Base-by-base conservation (phyloP, 30 jellyfish, hydroid and myxozoan species). In the Pelagia noctiluca region DNA sequence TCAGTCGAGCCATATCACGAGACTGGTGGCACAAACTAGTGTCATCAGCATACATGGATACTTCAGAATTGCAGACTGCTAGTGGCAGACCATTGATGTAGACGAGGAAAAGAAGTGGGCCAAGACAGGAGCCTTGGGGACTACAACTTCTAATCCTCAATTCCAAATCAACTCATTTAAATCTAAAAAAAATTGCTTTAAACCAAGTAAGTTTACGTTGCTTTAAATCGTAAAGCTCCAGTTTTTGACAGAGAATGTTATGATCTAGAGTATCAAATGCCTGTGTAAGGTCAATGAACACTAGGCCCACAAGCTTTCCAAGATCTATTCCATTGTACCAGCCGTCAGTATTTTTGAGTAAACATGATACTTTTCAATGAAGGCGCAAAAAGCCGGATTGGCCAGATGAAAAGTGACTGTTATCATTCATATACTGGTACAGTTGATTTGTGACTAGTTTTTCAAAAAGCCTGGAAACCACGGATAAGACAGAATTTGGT, bases 271-370 rank as follows among this genome's bases (percentile, higher is more conserved):
- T 62, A 48, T 63, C 84, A 63, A 80, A 63, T 11, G 90, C 90
- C 66, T 38, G 36, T 63, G 63, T 49, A 46, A 78, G 65, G 83
- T 63, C 90, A 52, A 76, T 57, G 47, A 53, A 57, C 49, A 57
- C 88, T n/a, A 76, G 80, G 2, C 78, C 88, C 88, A 76, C 88
- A 29, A 31, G 75, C 88, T 38, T 72, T 36, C 72, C 77, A 47
- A 72, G 85, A 10, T 72, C 85, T 48, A 72, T 1, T 10, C 88
- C 80, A 30, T 23, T 76, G 88, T 76, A 76, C 78, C 88, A 76
- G 49, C 11, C 80, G 34, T 52, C 88, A 28, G 80, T 30, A 57
- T 50, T 76, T 32, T 70, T 36, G 36, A 70, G 83, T 36, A 30
- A 70, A 35, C 83, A 30, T 35, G 83, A 30, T 70, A 70, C 8